A percentile compares a stretch with the other conserved stretches of the same genome.
phyloP scores from a whole-genome alignment of 2,797 vertebrate genomes.

The Gymnodraco acuticeps region DNA sequence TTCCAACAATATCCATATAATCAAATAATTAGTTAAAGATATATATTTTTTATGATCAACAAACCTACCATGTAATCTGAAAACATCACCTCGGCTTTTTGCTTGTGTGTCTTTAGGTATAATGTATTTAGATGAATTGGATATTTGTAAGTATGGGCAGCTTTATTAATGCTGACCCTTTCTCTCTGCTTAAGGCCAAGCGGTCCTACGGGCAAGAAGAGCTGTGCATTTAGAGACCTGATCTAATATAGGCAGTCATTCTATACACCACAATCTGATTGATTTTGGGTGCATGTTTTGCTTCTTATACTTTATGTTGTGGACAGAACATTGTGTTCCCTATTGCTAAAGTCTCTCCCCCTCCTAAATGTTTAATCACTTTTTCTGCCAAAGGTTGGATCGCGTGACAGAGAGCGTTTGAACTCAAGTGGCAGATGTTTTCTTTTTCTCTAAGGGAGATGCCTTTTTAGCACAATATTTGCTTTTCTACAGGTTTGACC shows the following conservation, averaged over 20 bases:
- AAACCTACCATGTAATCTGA: background rate
- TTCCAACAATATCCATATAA: no score
- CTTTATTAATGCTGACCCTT: no score
- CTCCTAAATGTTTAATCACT: constrained; percentile 55
- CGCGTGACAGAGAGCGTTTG: background rate
- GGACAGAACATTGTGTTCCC: constrained; percentile 31
- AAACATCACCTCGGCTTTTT: background rate
- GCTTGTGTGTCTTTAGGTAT: no score
- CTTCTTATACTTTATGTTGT: background rate
- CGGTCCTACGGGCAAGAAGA: background rate
- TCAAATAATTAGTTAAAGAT: no score
- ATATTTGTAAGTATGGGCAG: no score
- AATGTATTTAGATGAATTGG: no score
- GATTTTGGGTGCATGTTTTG: background rate
- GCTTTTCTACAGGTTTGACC: background rate
- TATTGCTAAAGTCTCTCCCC: constrained; percentile 12
- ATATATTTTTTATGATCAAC: background rate
- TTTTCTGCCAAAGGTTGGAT: constrained; percentile 5
- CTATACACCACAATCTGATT: background rate
- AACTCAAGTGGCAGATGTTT: constrained; percentile 17
- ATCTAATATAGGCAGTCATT: background rate
- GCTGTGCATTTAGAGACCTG: background rate
- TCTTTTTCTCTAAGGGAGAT: constrained; percentile 6
- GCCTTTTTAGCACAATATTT: background rate
- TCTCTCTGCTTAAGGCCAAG: background rate